Percentiles rank a stretch among this genome's conserved stretches.
Evolutionary conservation across 2,113 vertebrate species (phyloP).

Genomic region (Ptychochromis oligacanthus): DNA sequence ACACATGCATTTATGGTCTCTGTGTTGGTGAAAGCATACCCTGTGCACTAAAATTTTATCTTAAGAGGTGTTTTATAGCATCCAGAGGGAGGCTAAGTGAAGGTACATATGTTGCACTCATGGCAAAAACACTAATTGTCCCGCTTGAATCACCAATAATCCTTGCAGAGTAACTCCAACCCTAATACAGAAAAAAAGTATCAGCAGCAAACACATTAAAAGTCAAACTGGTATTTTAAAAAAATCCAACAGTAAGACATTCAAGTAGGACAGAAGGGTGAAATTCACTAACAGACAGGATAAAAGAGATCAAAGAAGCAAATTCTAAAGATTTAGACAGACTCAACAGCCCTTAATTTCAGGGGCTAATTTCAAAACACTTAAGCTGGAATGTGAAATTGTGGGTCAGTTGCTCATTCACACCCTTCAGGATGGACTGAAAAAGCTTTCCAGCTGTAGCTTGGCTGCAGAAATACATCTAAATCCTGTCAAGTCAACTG

Average conservation of each 20-base stretch:
- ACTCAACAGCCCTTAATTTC: constrained; percentile 41
- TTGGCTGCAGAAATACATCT: constrained; percentile 52
- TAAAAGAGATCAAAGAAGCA: constrained; percentile 38
- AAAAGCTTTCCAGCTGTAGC: constrained; percentile 72
- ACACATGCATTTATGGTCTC: constrained; percentile 44
- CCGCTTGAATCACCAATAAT: neutral
- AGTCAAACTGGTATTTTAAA: neutral
- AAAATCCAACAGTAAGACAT: neutral
- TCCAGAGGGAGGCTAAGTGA: constrained; percentile 24
- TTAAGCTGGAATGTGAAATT: constrained; percentile 66
- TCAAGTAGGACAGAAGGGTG: neutral
- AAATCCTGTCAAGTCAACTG: constrained; percentile 54
- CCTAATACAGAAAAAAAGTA: neutral
- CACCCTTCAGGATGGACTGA: constrained; percentile 53
- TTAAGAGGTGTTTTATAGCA: constrained; percentile 59
- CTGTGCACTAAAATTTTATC: constrained; percentile 49
- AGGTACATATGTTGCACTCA: constrained; percentile 11
- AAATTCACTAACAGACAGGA: constrained; percentile 1
- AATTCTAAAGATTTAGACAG: neutral
- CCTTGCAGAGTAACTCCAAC: neutral
- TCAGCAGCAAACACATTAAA: neutral
- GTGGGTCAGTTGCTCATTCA: constrained; percentile 64
- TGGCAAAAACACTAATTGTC: constrained; percentile 23
- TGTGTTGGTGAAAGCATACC: constrained; percentile 48
- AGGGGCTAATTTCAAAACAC: constrained; percentile 63